Evolutionary conservation across 2,113 vertebrate genomes (phyloP).

Genomic region (Bujurquina vittata): DNA sequence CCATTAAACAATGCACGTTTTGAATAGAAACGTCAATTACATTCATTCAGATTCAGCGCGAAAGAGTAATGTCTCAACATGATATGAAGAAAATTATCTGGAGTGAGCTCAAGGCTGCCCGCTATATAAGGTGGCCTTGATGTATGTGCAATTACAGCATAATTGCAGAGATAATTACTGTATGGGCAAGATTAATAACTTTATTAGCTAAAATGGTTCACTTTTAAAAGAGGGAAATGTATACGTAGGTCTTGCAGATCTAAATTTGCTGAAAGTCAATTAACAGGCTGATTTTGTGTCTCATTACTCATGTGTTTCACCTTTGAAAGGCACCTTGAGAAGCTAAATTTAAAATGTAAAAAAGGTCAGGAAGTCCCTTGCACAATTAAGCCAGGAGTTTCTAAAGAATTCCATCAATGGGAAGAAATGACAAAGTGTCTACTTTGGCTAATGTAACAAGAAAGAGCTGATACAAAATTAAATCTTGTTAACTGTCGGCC

Average conservation of each 20-base stretch:
- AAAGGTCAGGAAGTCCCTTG: slow-evolving; percentile 82
- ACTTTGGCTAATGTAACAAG: slow-evolving; percentile 61
- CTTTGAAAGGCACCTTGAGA: slow-evolving; percentile 85
- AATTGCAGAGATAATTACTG: slow-evolving; percentile 85
- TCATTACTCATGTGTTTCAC: slow-evolving; percentile 84
- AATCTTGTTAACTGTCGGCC: slow-evolving; percentile 56
- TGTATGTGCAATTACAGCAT: slow-evolving; percentile 83
- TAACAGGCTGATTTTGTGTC: slow-evolving; percentile 81
- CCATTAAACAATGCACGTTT: background rate
- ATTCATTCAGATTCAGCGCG: background rate
- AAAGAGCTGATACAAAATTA: slow-evolving; percentile 53
- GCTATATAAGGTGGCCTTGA: slow-evolving; percentile 75
- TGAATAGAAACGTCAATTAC: background rate
- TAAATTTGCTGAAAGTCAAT: slow-evolving; percentile 83
- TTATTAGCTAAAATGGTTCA: slow-evolving; percentile 82
- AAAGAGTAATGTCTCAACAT: slow-evolving; percentile 43
- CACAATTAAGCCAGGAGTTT: slow-evolving; percentile 80
- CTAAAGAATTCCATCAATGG: slow-evolving; percentile 71
- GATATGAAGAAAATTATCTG: slow-evolving; percentile 49
- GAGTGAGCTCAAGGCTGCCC: slow-evolving; percentile 47
- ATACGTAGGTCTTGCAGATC: slow-evolving; percentile 77
- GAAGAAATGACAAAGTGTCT: slow-evolving; percentile 72
- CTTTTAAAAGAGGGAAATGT: slow-evolving; percentile 77
- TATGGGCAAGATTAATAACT: slow-evolving; percentile 84
- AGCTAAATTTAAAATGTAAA: slow-evolving; percentile 84